Conservation (phyloP, 2,888 invertebrate species). For the Allophyes oxyacanthae region DNA sequence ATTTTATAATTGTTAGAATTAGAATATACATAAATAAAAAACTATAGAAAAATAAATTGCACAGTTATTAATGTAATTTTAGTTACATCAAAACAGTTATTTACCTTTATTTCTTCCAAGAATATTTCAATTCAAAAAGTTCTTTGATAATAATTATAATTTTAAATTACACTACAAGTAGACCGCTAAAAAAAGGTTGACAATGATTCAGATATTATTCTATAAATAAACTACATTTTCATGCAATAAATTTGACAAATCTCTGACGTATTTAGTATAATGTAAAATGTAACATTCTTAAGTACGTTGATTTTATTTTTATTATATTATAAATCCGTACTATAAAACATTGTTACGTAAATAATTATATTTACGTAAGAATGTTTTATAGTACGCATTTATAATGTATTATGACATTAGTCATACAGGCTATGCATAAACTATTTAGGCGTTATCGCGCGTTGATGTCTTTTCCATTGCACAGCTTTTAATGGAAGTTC, state of each 20-base stretch:
- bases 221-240: slow-evolving; percentile 9
- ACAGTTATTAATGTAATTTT: slow-evolving; percentile 26
- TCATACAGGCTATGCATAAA: no score
- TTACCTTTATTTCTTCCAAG: slow-evolving; percentile 36
- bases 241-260: slow-evolving; percentile 12
- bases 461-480: slow-evolving; percentile 72
- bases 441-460: slow-evolving; percentile 49
- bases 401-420: slow-evolving; percentile 15
- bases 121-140: slow-evolving; percentile 17
- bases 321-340: background rate
- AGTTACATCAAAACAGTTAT: slow-evolving; percentile 19
- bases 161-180: slow-evolving; percentile 2
- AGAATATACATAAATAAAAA: slow-evolving; percentile 6
- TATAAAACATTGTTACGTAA: slow-evolving; percentile 9
- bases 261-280: slow-evolving; percentile 5
- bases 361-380: slow-evolving; percentile 10
- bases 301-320: slow-evolving; percentile 6
- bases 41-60: slow-evolving; percentile 13
- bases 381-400: background rate
- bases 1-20: slow-evolving; percentile 30
- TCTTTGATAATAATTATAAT: slow-evolving; percentile 15
- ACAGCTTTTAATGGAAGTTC: slow-evolving; percentile 38
- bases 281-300: background rate
- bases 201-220: slow-evolving; percentile 11
- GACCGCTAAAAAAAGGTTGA: slow-evolving; percentile 11